Percentiles rank a stretch among this genome's conserved stretches.
Evolutionary conservation across 2,888 invertebrate genomes (phyloP).

Genomic region (Operophtera brumata): DNA sequence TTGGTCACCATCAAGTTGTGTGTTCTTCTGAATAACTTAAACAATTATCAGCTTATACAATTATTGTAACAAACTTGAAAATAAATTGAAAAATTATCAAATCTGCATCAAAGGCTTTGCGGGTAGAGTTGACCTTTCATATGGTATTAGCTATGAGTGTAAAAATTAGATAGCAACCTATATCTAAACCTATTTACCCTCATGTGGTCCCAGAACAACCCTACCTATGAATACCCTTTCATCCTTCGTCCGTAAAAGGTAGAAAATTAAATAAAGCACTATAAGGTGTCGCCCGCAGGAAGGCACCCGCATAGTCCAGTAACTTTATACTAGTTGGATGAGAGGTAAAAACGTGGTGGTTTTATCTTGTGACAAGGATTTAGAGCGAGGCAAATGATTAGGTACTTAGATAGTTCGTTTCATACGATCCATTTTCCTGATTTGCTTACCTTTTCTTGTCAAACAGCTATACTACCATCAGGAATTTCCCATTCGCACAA

Average conservation of each 20-base stretch:
- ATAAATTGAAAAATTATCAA: too few relatives aligned
- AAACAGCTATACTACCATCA: too few relatives aligned
- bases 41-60: too few relatives aligned
- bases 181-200: conserved; percentile 5
- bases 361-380: conserved; percentile 27
- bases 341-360: conserved; percentile 44
- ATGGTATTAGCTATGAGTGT: neutral
- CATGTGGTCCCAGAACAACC: conserved; percentile 15
- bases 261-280: conserved; percentile 72
- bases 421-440: too few relatives aligned
- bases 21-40: too few relatives aligned
- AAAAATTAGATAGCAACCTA: neutral
- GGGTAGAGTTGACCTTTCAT: too few relatives aligned
- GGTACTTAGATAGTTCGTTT: too few relatives aligned
- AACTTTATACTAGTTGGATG: conserved; percentile 36
- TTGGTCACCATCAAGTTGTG: too few relatives aligned
- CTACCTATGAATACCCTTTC: conserved; percentile 22
- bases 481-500: too few relatives aligned
- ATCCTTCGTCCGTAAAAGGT: conserved; percentile 46
- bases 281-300: conserved; percentile 70
- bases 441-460: too few relatives aligned
- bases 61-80: too few relatives aligned
- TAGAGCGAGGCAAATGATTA: neutral
- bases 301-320: conserved; percentile 25
- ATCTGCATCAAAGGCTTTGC: too few relatives aligned